Percentiles rank a stretch among this genome's conserved stretches.
Evolutionary conservation across 1,140 invertebrate species (phyloP).

Genomic region (Drosophila gunungcola): DNA sequence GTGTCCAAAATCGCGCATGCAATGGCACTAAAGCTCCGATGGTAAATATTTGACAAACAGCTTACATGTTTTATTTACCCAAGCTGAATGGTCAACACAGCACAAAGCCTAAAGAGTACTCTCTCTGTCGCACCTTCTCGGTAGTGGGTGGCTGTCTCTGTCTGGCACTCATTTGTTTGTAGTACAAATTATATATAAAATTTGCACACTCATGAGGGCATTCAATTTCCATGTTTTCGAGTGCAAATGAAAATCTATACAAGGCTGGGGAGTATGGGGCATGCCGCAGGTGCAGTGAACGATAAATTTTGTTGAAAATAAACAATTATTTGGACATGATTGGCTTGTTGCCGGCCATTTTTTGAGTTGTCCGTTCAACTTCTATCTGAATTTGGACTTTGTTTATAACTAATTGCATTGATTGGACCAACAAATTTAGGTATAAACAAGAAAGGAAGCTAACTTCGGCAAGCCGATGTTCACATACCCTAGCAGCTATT

Average conservation of each 20-base stretch:
- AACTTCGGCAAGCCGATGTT: too few species aligned
- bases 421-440: conserved; percentile 1
- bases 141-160: neutral
- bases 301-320: conserved; percentile 75
- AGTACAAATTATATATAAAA: conserved; percentile 69
- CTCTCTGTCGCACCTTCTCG: conserved; percentile 1
- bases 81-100: conserved; percentile 73
- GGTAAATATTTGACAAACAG: conserved; percentile 72
- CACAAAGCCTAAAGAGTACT: conserved; percentile 25
- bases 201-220: conserved; percentile 40
- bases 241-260: conserved; percentile 34
- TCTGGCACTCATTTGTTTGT: conserved; percentile 52
- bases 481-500: too few species aligned
- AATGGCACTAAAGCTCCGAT: conserved; percentile 58
- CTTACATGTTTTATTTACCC: conserved; percentile 78
- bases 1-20: conserved; percentile 39
- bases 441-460: too few species aligned
- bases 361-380: conserved; percentile 10
- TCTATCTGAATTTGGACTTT: neutral
- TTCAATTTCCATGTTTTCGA: conserved; percentile 55
- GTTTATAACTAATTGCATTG: conserved; percentile 28
- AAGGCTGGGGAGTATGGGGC: conserved; percentile 27
- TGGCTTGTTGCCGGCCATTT: conserved; percentile 24
- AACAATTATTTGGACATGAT: conserved; percentile 69
- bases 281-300: conserved; percentile 66